Conservation (phyloP, 2,113 vertebrate species). For the Lophura nycthemera region DNA sequence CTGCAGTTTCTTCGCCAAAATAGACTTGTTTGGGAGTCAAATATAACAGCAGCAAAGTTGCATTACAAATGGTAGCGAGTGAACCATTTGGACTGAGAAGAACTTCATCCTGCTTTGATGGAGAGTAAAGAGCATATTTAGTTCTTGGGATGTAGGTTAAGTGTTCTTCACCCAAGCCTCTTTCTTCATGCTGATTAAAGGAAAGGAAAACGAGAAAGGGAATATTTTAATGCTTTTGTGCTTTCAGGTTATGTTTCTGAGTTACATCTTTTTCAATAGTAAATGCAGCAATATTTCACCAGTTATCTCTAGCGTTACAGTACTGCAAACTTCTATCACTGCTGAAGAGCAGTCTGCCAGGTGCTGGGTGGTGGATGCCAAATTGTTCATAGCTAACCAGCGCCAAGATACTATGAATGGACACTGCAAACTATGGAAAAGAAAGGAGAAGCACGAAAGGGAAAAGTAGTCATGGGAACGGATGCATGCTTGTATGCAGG, state of each 20-base stretch:
- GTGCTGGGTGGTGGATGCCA: background rate
- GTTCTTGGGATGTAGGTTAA: background rate
- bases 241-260: background rate
- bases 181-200: background rate
- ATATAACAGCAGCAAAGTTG: conserved; percentile 10
- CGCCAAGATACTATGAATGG: conserved; percentile 24
- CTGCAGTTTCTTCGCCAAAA: background rate
- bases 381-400: background rate
- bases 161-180: background rate
- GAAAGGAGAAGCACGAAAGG: background rate
- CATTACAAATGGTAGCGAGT: background rate
- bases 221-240: background rate
- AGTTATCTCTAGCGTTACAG: background rate
- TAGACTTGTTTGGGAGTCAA: background rate
- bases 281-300: background rate
- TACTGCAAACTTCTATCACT: background rate
- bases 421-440: conserved; percentile 22
- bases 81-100: background rate
- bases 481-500: background rate
- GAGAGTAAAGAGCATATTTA: background rate
- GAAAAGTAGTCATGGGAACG: conserved; percentile 43
- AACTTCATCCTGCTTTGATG: background rate
- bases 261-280: background rate
- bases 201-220: background rate
- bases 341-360: background rate